A percentile compares a stretch with the other conserved stretches of the same genome.
phyloP scores from a whole-genome alignment of 2,113 vertebrate species.

The Sterna hirundo region DNA sequence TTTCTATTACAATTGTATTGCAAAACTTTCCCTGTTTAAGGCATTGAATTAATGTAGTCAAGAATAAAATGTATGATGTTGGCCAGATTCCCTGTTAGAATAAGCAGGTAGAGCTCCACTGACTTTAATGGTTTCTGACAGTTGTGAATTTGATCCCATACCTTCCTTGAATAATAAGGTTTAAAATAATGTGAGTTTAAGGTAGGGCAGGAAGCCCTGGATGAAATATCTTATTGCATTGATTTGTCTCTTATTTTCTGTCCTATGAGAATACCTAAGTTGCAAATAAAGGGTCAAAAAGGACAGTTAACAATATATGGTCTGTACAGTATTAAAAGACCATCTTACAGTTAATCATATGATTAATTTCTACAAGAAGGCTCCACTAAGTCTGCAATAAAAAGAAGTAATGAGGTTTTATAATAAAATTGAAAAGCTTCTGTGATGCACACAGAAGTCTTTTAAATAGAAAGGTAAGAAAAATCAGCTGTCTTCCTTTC shows the following conservation, averaged over 20 bases:
- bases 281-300: conserved; percentile 69
- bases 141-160: conserved; percentile 24
- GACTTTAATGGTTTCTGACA: conserved; percentile 47
- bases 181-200: conserved; percentile 55
- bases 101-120: background rate
- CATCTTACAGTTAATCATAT: conserved; percentile 67
- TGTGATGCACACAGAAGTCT: conserved; percentile 49
- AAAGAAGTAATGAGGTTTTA: conserved; percentile 72
- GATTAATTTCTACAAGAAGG: conserved; percentile 72
- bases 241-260: conserved; percentile 59
- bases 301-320: conserved; percentile 62
- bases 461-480: conserved; percentile 53
- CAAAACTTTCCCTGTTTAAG: background rate
- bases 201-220: conserved; percentile 43
- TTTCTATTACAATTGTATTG: background rate
- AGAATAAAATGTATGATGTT: background rate
- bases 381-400: conserved; percentile 76
- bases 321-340: conserved; percentile 73
- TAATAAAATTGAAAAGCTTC: conserved; percentile 61
- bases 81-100: background rate
- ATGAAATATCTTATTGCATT: conserved; percentile 67
- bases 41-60: background rate
- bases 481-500: background rate
- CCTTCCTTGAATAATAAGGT: conserved; percentile 62
- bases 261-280: conserved; percentile 65